Percentiles rank a stretch among this genome's conserved stretches.
These are phyloP conservation scores for Cinclus mexicanus DNA, from an alignment of 2,113 vertebrate species.

Conservation along the genomic window DNA sequence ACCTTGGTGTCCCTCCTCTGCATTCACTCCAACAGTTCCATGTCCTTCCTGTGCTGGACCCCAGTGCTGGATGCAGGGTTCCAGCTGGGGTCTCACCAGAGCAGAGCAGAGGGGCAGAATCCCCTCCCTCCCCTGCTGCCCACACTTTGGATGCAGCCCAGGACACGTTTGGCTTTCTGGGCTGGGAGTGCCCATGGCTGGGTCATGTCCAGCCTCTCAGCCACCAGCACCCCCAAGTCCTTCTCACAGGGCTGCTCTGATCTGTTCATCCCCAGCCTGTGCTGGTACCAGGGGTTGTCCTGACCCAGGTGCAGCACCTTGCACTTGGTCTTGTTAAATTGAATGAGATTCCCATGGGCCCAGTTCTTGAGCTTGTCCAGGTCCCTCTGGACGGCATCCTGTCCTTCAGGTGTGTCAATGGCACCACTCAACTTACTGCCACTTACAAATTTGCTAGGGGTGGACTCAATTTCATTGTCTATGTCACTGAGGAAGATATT, in stretches of 20 bases:
- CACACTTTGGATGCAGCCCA: background rate
- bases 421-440: too few relatives aligned
- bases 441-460: background rate
- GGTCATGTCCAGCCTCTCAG: background rate
- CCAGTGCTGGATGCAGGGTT: background rate
- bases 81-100: background rate
- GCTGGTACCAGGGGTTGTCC: accelerated
- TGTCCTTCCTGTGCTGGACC: background rate
- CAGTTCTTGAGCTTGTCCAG: background rate
- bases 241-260: background rate
- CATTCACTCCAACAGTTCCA: accelerated
- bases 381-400: background rate
- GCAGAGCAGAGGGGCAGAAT: background rate
- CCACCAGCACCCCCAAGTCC: background rate
- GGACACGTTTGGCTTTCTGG: background rate
- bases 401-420: background rate
- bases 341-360: too few relatives aligned
- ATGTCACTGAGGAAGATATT: background rate
- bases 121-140: background rate
- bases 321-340: background rate
- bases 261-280: background rate
- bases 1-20: accelerated
- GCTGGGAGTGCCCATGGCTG: background rate
- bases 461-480: background rate
- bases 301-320: too few relatives aligned